A percentile compares a stretch with the other conserved stretches of the same genome.
Evolutionary conservation across 2,888 invertebrate genomes (phyloP).

Genomic region (Rhorus exstirpatorius): DNA sequence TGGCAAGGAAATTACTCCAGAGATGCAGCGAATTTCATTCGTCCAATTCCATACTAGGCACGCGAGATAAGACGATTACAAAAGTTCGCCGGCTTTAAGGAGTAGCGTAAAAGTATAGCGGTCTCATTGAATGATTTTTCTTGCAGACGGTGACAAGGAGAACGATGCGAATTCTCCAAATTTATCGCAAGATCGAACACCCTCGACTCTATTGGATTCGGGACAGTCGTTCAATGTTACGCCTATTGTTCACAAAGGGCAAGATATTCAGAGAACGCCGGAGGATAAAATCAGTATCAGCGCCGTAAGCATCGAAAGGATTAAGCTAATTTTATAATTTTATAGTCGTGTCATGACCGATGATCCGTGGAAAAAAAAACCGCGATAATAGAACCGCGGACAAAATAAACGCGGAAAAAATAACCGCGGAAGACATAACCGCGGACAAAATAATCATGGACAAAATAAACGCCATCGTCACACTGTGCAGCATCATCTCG

Average conservation of each 20-base stretch:
- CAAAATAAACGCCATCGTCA: too few relatives aligned
- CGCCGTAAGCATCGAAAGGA: conserved; percentile 67
- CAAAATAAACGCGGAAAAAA: too few relatives aligned
- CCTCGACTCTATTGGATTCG: conserved; percentile 67
- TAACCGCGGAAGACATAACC: too few relatives aligned
- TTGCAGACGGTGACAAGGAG: conserved; percentile 79
- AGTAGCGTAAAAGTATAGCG: conserved; percentile 1
- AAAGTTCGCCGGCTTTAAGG: background rate
- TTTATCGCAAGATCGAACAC: conserved; percentile 58
- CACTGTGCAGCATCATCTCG: too few relatives aligned
- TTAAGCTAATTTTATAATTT: background rate
- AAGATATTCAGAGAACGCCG: conserved; percentile 36
- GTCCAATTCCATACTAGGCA: conserved; percentile 39
- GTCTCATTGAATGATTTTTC: background rate
- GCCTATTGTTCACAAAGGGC: conserved; percentile 42
- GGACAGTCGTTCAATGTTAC: conserved; percentile 46
- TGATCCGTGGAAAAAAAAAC: too few relatives aligned
- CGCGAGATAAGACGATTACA: background rate
- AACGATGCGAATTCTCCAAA: conserved; percentile 79
- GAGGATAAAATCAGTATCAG: conserved; percentile 64
- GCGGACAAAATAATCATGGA: too few relatives aligned
- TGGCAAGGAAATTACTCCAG: conserved; percentile 80
- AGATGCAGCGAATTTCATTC: conserved; percentile 74
- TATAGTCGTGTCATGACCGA: too few relatives aligned
- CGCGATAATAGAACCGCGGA: too few relatives aligned